A percentile compares a stretch with the other conserved stretches of the same genome.
phyloP scores from a whole-genome alignment of 2,888 invertebrate species.

The Eristalis arbustorum region DNA sequence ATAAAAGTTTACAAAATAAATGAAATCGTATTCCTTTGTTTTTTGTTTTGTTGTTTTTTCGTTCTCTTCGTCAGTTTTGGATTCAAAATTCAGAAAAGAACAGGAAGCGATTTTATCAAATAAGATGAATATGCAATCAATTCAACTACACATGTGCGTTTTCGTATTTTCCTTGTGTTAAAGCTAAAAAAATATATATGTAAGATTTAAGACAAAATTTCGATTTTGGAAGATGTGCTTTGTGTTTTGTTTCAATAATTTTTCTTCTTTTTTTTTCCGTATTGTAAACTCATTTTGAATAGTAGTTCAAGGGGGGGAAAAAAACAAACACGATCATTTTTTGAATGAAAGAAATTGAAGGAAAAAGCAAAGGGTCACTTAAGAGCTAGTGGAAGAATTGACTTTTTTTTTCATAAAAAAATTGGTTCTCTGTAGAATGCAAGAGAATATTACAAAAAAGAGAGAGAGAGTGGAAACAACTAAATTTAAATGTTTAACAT shows the following conservation, averaged over 20 bases:
- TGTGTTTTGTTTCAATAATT: constrained; percentile 10
- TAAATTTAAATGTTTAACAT: constrained; percentile 61
- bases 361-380: constrained; percentile 25
- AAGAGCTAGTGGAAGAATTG: constrained; percentile 68
- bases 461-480: constrained; percentile 10
- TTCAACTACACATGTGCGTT: constrained; percentile 7
- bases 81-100: constrained; percentile 37
- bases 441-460: constrained; percentile 42
- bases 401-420: constrained; percentile 63
- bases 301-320: not conserved
- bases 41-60: not conserved
- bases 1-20: constrained; percentile 61
- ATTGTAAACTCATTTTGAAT: not conserved
- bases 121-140: not conserved
- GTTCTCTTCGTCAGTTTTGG: not conserved
- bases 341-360: not conserved
- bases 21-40: constrained; percentile 43
- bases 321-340: not conserved
- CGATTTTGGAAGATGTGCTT: constrained; percentile 60
- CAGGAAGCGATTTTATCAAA: not conserved
- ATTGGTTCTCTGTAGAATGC: constrained; percentile 70
- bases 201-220: constrained; percentile 15
- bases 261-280: constrained; percentile 21
- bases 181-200: constrained; percentile 37
- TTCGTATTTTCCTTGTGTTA: constrained; percentile 21